Conservation (phyloP, 2,113 vertebrate genomes). For the Rhipidura dahli region DNA sequence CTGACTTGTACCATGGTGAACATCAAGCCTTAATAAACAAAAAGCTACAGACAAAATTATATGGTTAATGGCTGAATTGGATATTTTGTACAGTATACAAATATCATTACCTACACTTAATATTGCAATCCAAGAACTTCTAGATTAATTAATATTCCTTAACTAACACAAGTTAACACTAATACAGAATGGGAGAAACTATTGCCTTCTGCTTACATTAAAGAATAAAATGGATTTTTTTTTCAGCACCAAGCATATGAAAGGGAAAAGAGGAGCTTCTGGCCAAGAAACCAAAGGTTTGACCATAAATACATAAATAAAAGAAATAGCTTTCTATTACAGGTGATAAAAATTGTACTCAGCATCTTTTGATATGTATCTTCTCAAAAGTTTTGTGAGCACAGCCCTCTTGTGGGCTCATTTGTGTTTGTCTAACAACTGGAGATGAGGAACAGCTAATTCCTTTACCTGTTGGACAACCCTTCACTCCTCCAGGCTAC, state of each 20-base stretch:
- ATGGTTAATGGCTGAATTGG: neutral
- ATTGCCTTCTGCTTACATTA: neutral
- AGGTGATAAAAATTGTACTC: constrained; percentile 35
- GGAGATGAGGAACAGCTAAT: neutral
- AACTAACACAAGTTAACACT: neutral
- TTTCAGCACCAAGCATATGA: neutral
- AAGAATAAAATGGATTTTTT: neutral
- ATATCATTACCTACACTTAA: neutral
- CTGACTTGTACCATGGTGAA: neutral
- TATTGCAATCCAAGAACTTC: neutral
- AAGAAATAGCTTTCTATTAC: constrained; percentile 1
- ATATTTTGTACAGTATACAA: neutral
- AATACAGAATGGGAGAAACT: neutral
- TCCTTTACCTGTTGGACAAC: constrained; percentile 26
- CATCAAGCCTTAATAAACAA: neutral
- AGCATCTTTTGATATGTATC: neutral
- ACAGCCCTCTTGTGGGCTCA: constrained; percentile 65
- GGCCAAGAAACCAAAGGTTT: neutral
- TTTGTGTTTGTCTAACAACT: constrained; percentile 49
- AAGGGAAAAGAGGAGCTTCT: neutral
- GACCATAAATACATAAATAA: neutral
- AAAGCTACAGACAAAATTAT: constrained; percentile 4
- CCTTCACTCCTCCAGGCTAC: neutral
- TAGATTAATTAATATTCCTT: neutral
- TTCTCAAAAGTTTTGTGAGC: constrained; percentile 50